phyloP scores from a whole-genome alignment of 2,113 vertebrate species.

The Aythya baeri region DNA sequence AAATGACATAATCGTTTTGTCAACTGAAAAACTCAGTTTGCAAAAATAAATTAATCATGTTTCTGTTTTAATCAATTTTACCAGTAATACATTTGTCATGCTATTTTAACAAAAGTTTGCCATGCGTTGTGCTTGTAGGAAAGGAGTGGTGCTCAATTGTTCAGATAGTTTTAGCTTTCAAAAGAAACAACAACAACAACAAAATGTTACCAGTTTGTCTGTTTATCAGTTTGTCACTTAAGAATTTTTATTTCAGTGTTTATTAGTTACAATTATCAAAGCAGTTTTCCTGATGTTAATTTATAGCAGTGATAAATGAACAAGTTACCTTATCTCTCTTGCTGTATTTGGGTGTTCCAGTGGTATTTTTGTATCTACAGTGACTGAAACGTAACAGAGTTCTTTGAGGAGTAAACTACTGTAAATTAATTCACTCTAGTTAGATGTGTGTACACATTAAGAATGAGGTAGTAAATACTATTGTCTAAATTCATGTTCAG shows the following conservation, averaged over 20 bases:
- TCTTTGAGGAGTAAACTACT: not conserved
- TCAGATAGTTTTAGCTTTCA: not conserved
- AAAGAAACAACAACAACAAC: not conserved
- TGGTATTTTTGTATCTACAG: not conserved
- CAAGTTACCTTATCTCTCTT: not conserved
- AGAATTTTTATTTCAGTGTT: not conserved
- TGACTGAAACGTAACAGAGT: not conserved
- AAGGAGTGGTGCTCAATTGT: not conserved
- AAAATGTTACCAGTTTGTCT: not conserved
- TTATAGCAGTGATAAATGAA: not conserved
- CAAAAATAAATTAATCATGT: not conserved
- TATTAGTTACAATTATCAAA: not conserved
- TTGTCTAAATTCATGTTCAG: not conserved
- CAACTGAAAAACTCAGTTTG: not conserved
- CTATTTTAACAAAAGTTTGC: not conserved
- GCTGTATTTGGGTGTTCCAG: not conserved
- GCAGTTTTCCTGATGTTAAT: not conserved
- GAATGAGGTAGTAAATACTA: not conserved
- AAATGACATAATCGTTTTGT: not conserved
- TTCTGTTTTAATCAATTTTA: not conserved
- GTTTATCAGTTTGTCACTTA: not conserved
- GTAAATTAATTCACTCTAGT: not conserved
- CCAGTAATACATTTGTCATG: not conserved
- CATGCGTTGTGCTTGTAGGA: not conserved
- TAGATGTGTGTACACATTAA: not conserved